Evolutionary conservation across 2,888 invertebrate genomes (phyloP).

Genomic region (Parochlus steinenii): DNA sequence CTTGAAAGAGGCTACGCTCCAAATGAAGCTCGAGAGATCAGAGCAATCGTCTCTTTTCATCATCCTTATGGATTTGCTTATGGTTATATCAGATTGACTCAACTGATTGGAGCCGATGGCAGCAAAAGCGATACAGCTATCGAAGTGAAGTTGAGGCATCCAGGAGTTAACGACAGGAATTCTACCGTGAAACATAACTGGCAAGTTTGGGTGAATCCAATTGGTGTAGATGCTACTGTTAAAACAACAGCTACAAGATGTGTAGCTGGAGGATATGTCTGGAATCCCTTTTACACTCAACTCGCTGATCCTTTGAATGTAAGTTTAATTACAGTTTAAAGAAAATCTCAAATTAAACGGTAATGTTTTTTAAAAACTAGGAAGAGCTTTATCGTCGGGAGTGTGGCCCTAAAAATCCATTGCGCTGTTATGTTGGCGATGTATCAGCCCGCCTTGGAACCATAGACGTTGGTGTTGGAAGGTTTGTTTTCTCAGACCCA

Average conservation of each 20-base stretch:
- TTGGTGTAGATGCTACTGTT: slow-evolving; percentile 80
- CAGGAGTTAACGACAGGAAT: slow-evolving; percentile 70
- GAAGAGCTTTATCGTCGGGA: slow-evolving; percentile 70
- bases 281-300: slow-evolving; percentile 85
- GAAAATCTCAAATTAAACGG: neutral
- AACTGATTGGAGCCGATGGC: slow-evolving; percentile 72
- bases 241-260: slow-evolving; percentile 63
- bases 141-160: slow-evolving; percentile 78
- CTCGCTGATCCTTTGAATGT: slow-evolving; percentile 79
- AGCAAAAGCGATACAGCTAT: slow-evolving; percentile 77
- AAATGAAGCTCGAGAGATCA: slow-evolving; percentile 67
- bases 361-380: slow-evolving; percentile 29
- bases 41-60: slow-evolving; percentile 82
- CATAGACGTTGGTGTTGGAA: slow-evolving; percentile 59
- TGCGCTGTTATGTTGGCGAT: slow-evolving; percentile 85
- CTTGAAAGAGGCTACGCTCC: slow-evolving; percentile 78
- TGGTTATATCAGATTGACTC: slow-evolving; percentile 77
- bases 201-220: slow-evolving; percentile 82
- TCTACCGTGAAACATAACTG: slow-evolving; percentile 71
- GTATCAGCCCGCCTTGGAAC: slow-evolving; percentile 69
- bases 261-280: slow-evolving; percentile 78
- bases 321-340: slow-evolving; percentile 20
- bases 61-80: slow-evolving; percentile 71
- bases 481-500: slow-evolving; percentile 64
- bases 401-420: slow-evolving; percentile 73